Evolutionary conservation across 2,797 vertebrate species (phyloP), one percentile per base, ranked within the genome.

Genomic region (Parauchenoglanis ngamensis): DNA sequence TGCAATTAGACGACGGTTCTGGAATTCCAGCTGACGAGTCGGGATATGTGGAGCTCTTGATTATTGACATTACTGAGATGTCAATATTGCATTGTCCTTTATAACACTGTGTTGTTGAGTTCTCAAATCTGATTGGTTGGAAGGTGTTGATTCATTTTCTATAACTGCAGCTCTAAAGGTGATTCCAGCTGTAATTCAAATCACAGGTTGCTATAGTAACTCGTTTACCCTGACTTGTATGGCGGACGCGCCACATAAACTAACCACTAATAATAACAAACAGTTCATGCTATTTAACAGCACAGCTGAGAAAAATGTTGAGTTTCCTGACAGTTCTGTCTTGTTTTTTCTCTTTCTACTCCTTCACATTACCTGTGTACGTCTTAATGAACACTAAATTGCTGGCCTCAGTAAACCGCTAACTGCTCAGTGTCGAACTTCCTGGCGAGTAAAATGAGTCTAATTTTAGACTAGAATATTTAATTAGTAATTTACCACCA

Each of bases 11-110:
- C 44, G 21, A 11, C 8, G 25, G 17, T 59, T 46, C 63, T 40
- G 73, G 49, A 77, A 82, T 63, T 63, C 68, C 79, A 54, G 28
- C 68, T 76, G 44, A 83, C 40, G 79, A 87, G n/a, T 31, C 57
- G 3, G 56, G 28, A 67, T 87, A n/a, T 44, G 80, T n/a, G 23
- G 28, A n/a, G 21, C 7, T 19, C 40, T 54, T 25, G 57, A 72
- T 63, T 75, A 40, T 40, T 40, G 40, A 40, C 68, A 59, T 46
- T 21, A 44, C 11, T 13, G 13, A 65, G 57, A 65, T 59, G 10
- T 76, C 44, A 25, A 54, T 25, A 81, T n/a, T 5, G n/a, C n/a
- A 19, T 77, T 19, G 28, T 35, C 15, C 8, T 54, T 77, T 10
- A 54, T 19, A 77, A 19, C 23, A 3, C 19, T 8, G 78, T 7